Conservation (phyloP, 2,113 vertebrate species). For the Phalacrocorax brasilianus region DNA sequence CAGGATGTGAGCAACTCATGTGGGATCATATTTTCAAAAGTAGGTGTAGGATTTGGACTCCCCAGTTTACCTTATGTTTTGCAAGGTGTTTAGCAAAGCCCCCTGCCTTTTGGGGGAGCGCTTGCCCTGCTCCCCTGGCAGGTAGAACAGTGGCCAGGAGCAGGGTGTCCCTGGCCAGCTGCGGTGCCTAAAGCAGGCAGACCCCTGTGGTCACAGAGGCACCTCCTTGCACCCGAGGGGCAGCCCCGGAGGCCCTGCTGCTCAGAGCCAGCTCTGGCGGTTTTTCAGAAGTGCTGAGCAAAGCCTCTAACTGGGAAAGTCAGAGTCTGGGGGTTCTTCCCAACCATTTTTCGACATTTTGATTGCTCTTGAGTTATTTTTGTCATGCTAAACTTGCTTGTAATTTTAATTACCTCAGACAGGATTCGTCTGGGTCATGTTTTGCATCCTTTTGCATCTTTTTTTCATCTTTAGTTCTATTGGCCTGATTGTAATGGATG, state of each 20-base stretch:
- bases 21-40: not conserved
- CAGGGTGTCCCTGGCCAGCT: not conserved
- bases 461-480: not conserved
- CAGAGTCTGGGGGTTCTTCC: not conserved
- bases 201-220: rapidly evolving
- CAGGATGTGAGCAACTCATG: rapidly evolving
- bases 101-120: not conserved
- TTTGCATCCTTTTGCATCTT: not conserved
- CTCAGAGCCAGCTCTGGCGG: not conserved
- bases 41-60: not conserved
- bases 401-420: not conserved
- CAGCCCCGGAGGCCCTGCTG: not conserved
- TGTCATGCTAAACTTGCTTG: not conserved
- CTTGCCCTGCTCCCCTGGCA: not conserved
- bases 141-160: rapidly evolving
- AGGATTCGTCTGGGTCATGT: not conserved
- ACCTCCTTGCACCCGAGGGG: not conserved
- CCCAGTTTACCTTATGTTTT: not conserved
- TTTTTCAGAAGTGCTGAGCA: not conserved
- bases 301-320: not conserved
- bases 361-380: not conserved
- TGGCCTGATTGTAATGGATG: not conserved
- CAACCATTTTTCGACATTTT: not conserved
- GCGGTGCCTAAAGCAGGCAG: not conserved
- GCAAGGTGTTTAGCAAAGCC: not conserved